Conservation (phyloP, 2,113 vertebrate genomes). For the Astur gentilis region DNA sequence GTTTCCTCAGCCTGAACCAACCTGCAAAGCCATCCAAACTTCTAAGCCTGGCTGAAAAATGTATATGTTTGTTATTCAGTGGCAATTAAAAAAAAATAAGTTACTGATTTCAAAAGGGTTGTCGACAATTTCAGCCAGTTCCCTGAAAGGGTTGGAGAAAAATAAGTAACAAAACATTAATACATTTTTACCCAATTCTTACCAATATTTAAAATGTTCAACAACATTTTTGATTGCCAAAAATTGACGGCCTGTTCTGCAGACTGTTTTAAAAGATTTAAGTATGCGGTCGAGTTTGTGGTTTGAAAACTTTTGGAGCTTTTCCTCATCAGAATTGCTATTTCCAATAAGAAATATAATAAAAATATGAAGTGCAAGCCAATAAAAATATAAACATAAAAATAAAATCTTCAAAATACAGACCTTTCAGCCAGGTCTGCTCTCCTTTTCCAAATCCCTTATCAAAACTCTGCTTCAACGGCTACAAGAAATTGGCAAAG, state of each 20-base stretch:
- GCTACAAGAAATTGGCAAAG: background rate
- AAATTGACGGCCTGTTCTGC: background rate
- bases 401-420: conserved; percentile 17
- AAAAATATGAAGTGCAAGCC: background rate
- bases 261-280: background rate
- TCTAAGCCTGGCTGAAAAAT: background rate
- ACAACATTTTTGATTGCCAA: background rate
- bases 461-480: background rate
- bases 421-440: background rate
- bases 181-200: background rate
- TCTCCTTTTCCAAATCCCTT: background rate
- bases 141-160: background rate
- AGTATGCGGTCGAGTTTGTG: background rate
- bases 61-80: background rate
- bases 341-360: conserved; percentile 27
- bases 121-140: background rate
- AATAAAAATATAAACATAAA: conserved; percentile 34
- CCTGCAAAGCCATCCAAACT: background rate
- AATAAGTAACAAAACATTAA: background rate
- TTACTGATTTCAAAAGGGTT: background rate
- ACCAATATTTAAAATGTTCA: background rate
- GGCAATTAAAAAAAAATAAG: background rate
- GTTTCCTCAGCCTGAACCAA: background rate
- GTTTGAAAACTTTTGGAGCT: conserved; percentile 18
- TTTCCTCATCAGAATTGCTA: background rate